These are phyloP conservation scores for Diarsia rubi DNA, from an alignment of 2,888 invertebrate species.

Conservation along the genomic window DNA sequence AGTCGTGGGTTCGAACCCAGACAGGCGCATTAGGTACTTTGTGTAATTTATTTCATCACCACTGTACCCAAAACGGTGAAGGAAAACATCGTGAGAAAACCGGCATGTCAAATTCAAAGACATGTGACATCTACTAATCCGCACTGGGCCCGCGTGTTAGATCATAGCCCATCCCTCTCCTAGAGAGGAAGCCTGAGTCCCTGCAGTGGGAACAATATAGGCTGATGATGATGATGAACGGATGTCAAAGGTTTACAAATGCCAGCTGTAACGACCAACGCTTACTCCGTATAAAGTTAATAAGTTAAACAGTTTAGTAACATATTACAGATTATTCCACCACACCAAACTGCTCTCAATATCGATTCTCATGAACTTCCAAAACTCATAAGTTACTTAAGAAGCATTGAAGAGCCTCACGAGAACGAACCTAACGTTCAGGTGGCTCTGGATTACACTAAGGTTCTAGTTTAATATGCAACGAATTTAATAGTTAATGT, in stretches of 20 bases:
- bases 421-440: conserved; percentile 73
- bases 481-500: conserved; percentile 91
- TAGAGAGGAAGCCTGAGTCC: no score
- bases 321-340: conserved; percentile 4
- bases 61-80: no score
- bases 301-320: not conserved
- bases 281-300: not conserved
- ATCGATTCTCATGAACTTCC: conserved; percentile 53
- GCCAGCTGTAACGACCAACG: not conserved
- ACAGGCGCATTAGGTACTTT: no score
- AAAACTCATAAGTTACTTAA: conserved; percentile 67
- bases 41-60: no score
- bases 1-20: no score
- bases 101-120: no score
- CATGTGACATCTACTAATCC: no score
- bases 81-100: no score
- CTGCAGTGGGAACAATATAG: no score
- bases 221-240: no score
- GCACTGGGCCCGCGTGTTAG: no score
- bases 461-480: conserved; percentile 89
- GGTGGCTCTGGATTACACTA: conserved; percentile 83
- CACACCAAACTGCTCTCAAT: conserved; percentile 40
- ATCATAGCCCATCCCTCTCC: no score
- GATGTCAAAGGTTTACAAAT: not conserved
- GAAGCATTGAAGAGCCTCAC: conserved; percentile 75